These are phyloP conservation scores for Meriones psammophilus DNA, from an alignment of 2,797 vertebrate genomes.

Conservation along the genomic window DNA sequence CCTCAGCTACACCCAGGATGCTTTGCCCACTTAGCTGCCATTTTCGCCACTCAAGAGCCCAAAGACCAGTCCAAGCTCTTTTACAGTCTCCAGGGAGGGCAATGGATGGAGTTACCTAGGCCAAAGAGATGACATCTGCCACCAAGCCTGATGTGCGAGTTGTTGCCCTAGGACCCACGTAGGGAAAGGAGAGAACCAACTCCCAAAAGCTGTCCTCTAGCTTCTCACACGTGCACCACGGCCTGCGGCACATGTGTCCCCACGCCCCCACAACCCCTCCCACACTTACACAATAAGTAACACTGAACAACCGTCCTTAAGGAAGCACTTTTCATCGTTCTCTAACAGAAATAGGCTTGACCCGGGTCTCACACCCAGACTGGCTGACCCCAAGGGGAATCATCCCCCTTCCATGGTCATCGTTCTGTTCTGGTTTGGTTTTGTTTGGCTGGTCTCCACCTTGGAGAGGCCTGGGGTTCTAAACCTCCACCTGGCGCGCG, in stretches of 20 bases:
- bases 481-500: background rate
- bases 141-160: background rate
- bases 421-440: background rate
- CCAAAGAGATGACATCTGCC: background rate
- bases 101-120: background rate
- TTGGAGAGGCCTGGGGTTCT: background rate
- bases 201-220: background rate
- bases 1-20: background rate
- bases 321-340: background rate
- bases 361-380: background rate
- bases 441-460: background rate
- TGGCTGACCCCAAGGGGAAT: background rate
- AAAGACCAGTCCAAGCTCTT: background rate
- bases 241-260: background rate
- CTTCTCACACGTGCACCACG: background rate
- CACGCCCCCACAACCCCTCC: background rate
- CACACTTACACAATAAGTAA: background rate
- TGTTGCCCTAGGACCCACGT: background rate
- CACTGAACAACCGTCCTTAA: background rate
- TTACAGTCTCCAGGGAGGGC: background rate
- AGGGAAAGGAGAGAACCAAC: background rate
- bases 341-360: constrained; percentile 24
- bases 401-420: background rate
- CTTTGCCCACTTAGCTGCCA: background rate
- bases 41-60: background rate